These are phyloP conservation scores for Zosterops hypoxanthus DNA, from an alignment of 2,113 vertebrate genomes.

Conservation along the genomic window DNA sequence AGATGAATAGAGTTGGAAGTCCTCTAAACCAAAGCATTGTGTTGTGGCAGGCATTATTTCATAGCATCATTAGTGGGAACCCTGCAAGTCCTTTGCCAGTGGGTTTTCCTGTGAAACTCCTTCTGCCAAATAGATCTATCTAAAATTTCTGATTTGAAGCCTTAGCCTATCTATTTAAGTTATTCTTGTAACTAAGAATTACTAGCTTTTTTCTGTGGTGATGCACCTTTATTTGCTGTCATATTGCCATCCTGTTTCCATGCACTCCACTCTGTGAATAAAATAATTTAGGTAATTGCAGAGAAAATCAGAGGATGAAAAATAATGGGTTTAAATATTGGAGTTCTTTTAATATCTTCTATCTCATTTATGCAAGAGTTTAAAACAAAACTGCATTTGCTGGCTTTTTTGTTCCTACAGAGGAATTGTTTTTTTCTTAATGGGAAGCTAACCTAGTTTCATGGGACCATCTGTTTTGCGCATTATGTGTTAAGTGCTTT, in stretches of 20 bases:
- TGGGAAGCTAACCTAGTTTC: constrained; percentile 31
- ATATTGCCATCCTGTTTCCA: background rate
- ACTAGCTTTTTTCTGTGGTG: background rate
- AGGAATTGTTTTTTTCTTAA: constrained; percentile 7
- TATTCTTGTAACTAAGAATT: background rate
- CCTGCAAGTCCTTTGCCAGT: background rate
- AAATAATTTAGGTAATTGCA: background rate
- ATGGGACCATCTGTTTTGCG: background rate
- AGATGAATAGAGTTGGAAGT: background rate
- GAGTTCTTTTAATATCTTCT: background rate
- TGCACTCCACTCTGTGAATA: background rate
- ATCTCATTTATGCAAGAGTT: background rate
- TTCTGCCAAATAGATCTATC: background rate
- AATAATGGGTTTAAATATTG: background rate
- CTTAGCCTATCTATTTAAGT: background rate
- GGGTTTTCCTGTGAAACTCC: background rate
- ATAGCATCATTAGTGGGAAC: background rate
- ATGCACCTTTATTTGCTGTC: background rate
- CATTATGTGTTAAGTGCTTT: background rate
- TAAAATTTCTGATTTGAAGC: background rate
- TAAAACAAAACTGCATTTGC: background rate
- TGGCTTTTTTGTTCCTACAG: background rate
- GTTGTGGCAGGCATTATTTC: background rate
- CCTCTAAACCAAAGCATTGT: background rate
- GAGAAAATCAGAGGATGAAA: background rate